Percentiles rank a stretch among this genome's conserved stretches.
Evolutionary conservation across 1,140 invertebrate genomes (phyloP).

Genomic region (Drosophila takahashii): DNA sequence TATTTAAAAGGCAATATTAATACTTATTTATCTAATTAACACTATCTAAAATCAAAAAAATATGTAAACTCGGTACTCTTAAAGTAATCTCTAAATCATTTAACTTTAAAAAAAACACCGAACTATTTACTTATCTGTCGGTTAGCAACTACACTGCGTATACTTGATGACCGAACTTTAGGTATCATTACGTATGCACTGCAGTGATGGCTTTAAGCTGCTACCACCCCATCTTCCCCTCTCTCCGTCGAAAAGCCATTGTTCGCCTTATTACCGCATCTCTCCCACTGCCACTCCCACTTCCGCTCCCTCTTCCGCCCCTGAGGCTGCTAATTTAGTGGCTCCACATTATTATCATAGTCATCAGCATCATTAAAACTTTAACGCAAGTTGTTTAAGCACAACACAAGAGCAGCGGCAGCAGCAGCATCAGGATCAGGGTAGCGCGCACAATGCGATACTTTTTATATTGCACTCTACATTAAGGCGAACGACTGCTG

Average conservation of each 20-base stretch:
- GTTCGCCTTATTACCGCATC: constrained; percentile 37
- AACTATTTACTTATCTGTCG: not conserved
- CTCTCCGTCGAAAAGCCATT: constrained; percentile 2
- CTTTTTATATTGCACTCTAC: constrained; percentile 80
- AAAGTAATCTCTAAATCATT: not conserved
- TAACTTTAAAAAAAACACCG: not conserved
- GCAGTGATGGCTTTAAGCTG: constrained; percentile 17
- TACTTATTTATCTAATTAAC: no score
- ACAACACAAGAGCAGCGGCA: constrained; percentile 44
- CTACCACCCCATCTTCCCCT: not conserved
- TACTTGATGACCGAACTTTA: constrained; percentile 18
- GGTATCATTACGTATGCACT: constrained; percentile 27
- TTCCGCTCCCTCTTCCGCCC: constrained; percentile 1
- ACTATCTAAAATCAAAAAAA: no score
- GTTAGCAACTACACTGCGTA: not conserved
- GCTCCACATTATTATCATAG: constrained; percentile 82
- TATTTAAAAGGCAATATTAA: not conserved
- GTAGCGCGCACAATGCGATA: constrained; percentile 62
- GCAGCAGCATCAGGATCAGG: constrained; percentile 15
- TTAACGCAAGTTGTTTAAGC: constrained; percentile 74
- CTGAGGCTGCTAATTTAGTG: constrained; percentile 72
- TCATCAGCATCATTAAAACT: constrained; percentile 82
- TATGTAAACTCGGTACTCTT: not conserved
- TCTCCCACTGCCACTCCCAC: constrained; percentile 12
- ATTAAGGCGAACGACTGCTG: constrained; percentile 68